Evolutionary conservation across 2,113 vertebrate genomes (phyloP).

Genomic region (Myiopsitta monachus): DNA sequence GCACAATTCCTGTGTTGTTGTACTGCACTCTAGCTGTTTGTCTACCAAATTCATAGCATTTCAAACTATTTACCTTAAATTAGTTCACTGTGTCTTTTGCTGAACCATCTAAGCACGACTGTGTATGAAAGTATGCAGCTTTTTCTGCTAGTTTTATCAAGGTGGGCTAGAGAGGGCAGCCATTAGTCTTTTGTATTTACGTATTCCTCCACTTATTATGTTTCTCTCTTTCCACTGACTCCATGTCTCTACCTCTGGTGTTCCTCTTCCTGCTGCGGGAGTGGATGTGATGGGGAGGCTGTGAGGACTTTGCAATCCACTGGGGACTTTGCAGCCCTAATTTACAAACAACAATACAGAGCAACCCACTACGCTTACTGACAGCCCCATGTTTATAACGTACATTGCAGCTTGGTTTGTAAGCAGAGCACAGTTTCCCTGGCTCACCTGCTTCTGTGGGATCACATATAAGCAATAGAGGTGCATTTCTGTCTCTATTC

Average conservation of each 20-base stretch:
- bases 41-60: neutral
- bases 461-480: neutral
- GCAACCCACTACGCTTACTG: neutral
- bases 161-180: neutral
- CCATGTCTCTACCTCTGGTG: neutral
- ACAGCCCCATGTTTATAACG: neutral
- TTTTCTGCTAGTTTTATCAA: neutral
- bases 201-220: neutral
- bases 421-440: neutral
- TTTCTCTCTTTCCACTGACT: neutral
- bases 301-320: neutral
- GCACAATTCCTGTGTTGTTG: neutral
- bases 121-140: neutral
- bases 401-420: neutral
- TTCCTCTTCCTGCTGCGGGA: neutral
- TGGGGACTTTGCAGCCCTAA: neutral
- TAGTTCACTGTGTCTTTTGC: neutral
- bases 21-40: slow-evolving; percentile 40
- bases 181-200: neutral
- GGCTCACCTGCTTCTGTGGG: neutral
- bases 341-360: neutral
- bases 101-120: neutral
- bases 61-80: neutral
- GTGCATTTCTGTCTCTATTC: neutral
- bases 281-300: neutral